Conservation (phyloP, 2,797 vertebrate genomes). For the Bradypodion pumilum region DNA sequence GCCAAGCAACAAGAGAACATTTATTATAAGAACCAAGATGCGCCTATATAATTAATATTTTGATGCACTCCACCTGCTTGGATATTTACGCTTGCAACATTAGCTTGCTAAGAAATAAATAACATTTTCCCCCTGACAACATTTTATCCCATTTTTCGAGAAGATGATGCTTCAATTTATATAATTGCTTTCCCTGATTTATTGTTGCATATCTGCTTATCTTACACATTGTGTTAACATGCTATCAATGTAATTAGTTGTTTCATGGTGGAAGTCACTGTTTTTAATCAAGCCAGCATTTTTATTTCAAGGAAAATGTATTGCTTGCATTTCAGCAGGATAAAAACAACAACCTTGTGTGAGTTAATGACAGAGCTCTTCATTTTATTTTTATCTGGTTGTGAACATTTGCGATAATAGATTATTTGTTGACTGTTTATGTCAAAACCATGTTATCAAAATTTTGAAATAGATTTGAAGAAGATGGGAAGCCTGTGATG, state of each 20-base stretch:
- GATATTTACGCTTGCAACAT: constrained; percentile 62
- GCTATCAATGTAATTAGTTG: constrained; percentile 58
- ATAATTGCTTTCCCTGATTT: constrained; percentile 65
- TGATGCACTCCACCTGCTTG: constrained; percentile 60
- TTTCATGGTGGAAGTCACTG: constrained; percentile 30
- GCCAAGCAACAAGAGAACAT: constrained; percentile 38
- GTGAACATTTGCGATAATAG: background rate
- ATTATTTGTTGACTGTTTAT: background rate
- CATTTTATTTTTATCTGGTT: background rate
- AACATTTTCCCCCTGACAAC: constrained; percentile 52
- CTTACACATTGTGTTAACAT: constrained; percentile 49
- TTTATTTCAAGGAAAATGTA: constrained; percentile 20
- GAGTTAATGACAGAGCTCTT: background rate
- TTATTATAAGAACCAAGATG: constrained; percentile 47
- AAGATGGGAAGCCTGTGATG: background rate
- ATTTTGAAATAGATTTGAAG: background rate
- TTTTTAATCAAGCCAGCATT: constrained; percentile 41
- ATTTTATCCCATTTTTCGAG: constrained; percentile 58
- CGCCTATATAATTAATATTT: constrained; percentile 70
- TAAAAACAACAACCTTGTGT: constrained; percentile 41
- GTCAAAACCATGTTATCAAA: background rate
- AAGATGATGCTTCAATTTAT: constrained; percentile 62
- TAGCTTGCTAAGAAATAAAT: constrained; percentile 64
- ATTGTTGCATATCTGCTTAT: constrained; percentile 35
- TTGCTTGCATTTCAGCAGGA: constrained; percentile 31